phyloP scores from a whole-genome alignment of 2,113 vertebrate genomes.

The Bufo gargarizans region DNA sequence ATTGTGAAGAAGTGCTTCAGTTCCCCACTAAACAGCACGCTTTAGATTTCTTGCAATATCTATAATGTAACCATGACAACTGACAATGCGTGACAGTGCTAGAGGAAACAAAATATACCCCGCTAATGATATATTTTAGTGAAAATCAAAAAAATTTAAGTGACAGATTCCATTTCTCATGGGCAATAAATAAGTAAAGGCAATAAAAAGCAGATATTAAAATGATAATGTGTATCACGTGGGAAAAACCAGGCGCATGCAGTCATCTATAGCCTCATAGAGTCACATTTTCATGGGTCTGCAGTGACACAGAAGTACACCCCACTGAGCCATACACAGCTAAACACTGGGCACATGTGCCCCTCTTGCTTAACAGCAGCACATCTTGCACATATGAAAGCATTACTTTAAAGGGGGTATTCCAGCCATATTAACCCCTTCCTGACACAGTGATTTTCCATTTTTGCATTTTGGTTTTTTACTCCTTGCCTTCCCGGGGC shows the following conservation, averaged over 20 bases:
- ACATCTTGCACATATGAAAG: background rate
- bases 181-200: background rate
- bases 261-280: background rate
- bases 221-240: no score
- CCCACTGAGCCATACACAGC: background rate
- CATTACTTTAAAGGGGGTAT: no score
- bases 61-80: conserved; percentile 36
- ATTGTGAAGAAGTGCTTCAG: conserved; percentile 6
- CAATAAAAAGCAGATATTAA: background rate
- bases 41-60: background rate
- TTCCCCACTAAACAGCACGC: background rate
- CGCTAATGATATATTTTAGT: background rate
- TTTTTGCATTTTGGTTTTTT: no score
- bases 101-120: background rate
- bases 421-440: no score
- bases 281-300: background rate
- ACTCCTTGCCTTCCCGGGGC: no score
- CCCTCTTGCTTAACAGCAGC: background rate
- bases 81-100: background rate
- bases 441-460: no score
- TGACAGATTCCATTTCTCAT: background rate
- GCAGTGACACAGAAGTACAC: background rate
- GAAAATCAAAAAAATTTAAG: background rate
- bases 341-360: background rate
- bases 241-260: background rate